These are phyloP conservation scores for Petrocephalus schoutedeni DNA, from an alignment of 2,797 vertebrate species.

Conservation along the genomic window DNA sequence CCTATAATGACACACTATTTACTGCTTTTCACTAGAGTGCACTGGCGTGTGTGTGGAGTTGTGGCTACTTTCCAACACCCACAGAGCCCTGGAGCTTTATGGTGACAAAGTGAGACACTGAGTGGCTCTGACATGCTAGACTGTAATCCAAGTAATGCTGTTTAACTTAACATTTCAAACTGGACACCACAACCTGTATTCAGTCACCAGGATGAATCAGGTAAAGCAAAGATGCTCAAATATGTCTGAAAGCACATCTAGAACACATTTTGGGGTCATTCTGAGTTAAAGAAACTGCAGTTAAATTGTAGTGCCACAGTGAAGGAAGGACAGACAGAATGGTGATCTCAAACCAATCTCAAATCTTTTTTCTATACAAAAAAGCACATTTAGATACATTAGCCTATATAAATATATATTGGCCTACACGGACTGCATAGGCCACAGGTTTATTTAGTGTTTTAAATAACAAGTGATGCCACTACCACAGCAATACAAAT, in stretches of 20 bases:
- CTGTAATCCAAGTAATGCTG: background rate
- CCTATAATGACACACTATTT: background rate
- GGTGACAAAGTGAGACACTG: background rate
- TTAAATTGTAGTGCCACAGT: background rate
- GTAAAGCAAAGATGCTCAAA: background rate
- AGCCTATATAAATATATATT: background rate
- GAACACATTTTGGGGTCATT: background rate
- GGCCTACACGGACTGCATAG: background rate
- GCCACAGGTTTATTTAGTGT: background rate
- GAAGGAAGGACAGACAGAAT: background rate
- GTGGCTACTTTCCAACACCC: background rate
- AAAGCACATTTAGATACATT: background rate
- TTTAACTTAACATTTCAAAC: background rate
- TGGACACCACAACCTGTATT: background rate
- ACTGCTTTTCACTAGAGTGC: background rate
- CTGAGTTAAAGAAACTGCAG: background rate
- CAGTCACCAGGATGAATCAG: background rate
- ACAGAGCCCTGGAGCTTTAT: background rate
- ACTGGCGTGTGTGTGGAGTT: background rate
- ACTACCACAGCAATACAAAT: background rate
- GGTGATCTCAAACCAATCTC: background rate
- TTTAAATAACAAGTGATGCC: background rate
- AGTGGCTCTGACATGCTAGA: background rate
- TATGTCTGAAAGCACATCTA: background rate
- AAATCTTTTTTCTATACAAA: background rate